phyloP scores from a whole-genome alignment of 2,113 vertebrate genomes.

The Lethenteron camtschaticum region DNA sequence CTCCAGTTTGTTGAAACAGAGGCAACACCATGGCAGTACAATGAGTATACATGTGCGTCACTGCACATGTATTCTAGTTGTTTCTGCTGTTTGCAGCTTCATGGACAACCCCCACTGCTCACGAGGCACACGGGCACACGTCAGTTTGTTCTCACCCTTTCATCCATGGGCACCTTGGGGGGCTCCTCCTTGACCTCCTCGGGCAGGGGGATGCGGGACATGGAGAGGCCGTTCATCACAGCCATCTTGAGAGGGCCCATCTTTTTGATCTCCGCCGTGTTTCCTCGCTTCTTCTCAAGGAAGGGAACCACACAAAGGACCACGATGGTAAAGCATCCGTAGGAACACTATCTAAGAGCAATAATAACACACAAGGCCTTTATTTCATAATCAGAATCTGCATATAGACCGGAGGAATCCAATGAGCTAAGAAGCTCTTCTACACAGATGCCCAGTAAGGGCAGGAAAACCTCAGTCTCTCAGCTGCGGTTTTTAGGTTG shows the following conservation, averaged over 20 bases:
- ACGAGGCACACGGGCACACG: background rate
- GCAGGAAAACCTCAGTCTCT: background rate
- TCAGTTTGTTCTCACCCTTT: conserved; percentile 38
- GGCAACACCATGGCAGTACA: no score
- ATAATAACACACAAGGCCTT: conserved; percentile 35
- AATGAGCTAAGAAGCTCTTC: background rate
- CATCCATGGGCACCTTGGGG: conserved; percentile 42
- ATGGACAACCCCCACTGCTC: conserved; percentile 1
- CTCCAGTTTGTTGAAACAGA: no score
- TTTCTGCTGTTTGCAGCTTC: conserved; percentile 10
- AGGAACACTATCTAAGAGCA: conserved; percentile 17
- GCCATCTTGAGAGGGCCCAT: conserved; percentile 68
- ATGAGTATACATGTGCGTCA: background rate
- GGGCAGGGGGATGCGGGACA: conserved; percentile 46
- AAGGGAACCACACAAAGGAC: no score
- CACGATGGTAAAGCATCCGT: no score
- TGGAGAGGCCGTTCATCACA: conserved; percentile 62
- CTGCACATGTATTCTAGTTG: conserved; percentile 7
- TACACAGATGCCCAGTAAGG: background rate
- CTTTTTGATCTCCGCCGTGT: conserved; percentile 69
- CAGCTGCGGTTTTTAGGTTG: no score
- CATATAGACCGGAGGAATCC: background rate
- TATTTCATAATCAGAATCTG: background rate
- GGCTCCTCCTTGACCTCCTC: conserved; percentile 38
- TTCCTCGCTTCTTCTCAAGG: conserved; percentile 73